A percentile compares a stretch with the other conserved stretches of the same genome.
Conservation (phyloP, 1,140 invertebrate genomes). For the Lordiphosa stackelbergi region DNA sequence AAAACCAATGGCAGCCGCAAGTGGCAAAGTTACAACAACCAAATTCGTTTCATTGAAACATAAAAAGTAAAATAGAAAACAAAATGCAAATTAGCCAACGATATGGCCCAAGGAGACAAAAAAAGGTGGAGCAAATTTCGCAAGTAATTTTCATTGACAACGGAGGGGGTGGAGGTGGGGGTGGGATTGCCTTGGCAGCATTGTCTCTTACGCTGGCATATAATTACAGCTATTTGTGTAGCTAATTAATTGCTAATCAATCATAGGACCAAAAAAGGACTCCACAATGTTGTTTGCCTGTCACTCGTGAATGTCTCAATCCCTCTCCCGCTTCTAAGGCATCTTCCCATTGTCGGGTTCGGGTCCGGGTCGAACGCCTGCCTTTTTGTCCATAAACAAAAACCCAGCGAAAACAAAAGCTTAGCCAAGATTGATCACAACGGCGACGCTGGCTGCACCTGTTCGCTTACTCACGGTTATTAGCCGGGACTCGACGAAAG, state of each 20-base stretch:
- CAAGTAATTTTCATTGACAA: slow-evolving; percentile 48
- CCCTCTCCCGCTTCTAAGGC: slow-evolving; percentile 57
- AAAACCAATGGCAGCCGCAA: slow-evolving; percentile 57
- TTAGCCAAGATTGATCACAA: slow-evolving; percentile 72
- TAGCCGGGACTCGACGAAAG: slow-evolving; percentile 40
- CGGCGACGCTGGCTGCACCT: slow-evolving; percentile 47
- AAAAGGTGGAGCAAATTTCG: slow-evolving; percentile 60
- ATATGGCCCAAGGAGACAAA: slow-evolving; percentile 26
- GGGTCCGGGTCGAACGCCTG: slow-evolving; percentile 6
- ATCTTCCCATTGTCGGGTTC: slow-evolving; percentile 31
- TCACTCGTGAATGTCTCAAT: slow-evolving; percentile 58
- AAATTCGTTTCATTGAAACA: slow-evolving; percentile 68
- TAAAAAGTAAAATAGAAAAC: slow-evolving; percentile 50
- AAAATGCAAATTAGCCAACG: slow-evolving; percentile 68
- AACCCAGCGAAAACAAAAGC: slow-evolving; percentile 72
- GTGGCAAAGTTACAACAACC: slow-evolving; percentile 52
- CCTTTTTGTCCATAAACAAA: slow-evolving; percentile 57
- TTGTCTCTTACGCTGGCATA: slow-evolving; percentile 44
- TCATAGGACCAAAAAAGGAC: slow-evolving; percentile 48
- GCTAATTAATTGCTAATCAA: slow-evolving; percentile 76
- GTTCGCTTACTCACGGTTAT: slow-evolving; percentile 73
- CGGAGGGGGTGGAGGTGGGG: slow-evolving; percentile 4
- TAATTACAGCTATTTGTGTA: slow-evolving; percentile 75
- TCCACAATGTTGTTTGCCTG: slow-evolving; percentile 42
- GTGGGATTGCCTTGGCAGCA: slow-evolving; percentile 42